These are phyloP conservation scores for Panurus biarmicus DNA, from an alignment of 2,113 vertebrate genomes.

Conservation along the genomic window DNA sequence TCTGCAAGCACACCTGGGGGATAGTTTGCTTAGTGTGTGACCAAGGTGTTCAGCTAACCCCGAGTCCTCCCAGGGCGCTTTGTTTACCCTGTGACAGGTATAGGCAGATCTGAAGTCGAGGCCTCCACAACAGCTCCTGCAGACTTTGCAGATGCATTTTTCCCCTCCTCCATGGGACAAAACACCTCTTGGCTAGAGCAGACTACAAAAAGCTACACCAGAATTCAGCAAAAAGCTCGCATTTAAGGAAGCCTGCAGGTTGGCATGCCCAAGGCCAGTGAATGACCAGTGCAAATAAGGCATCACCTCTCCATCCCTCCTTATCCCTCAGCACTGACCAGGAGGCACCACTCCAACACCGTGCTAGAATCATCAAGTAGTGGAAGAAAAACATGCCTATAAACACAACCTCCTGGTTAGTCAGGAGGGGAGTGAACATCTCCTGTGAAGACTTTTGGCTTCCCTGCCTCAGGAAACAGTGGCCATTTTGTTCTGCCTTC, in stretches of 20 bases:
- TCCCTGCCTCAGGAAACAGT: not conserved
- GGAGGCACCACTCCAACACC: not conserved
- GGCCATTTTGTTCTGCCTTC: not conserved
- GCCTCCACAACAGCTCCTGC: constrained; percentile 77
- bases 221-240: constrained; percentile 53
- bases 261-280: not conserved
- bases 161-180: constrained; percentile 17
- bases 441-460: not conserved
- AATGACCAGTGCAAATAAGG: constrained; percentile 33
- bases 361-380: not conserved
- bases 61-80: constrained; percentile 70
- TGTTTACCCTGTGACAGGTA: constrained; percentile 90
- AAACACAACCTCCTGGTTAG: not conserved
- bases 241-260: constrained; percentile 26
- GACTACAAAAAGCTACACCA: constrained; percentile 46
- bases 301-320: not conserved
- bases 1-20: constrained; percentile 90
- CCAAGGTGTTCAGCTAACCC: constrained; percentile 75
- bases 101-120: constrained; percentile 80
- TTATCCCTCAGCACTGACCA: not conserved
- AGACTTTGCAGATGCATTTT: constrained; percentile 77
- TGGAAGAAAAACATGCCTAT: not conserved
- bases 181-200: constrained; percentile 59
- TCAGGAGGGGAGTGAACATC: not conserved
- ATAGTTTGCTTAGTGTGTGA: constrained; percentile 88